Conservation (phyloP, 2,113 vertebrate species). For the Formicarius rufipectus region DNA sequence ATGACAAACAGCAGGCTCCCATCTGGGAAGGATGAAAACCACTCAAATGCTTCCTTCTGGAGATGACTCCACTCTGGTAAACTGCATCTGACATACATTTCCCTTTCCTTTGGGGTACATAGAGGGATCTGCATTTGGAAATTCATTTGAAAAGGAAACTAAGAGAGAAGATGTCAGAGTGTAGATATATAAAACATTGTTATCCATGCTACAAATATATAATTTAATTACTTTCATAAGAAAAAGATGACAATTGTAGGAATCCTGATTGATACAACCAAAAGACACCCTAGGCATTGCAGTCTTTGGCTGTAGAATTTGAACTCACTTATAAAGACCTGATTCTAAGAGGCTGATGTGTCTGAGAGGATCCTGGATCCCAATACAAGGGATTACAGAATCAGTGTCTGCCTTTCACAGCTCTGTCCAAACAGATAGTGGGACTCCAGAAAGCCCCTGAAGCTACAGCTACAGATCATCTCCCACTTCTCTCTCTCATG, state of each 20-base stretch:
- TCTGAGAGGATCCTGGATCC: not conserved
- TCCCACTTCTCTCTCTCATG: not conserved
- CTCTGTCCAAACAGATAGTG: not conserved
- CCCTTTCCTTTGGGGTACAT: not conserved
- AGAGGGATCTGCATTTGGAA: not conserved
- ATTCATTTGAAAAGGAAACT: not conserved
- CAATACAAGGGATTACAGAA: not conserved
- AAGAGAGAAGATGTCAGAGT: not conserved
- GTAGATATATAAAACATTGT: not conserved
- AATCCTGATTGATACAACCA: not conserved
- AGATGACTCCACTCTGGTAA: not conserved
- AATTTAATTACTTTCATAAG: not conserved
- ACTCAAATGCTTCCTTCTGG: not conserved
- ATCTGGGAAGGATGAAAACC: not conserved
- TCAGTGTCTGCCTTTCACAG: not conserved
- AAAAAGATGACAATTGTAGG: not conserved
- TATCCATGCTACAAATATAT: not conserved
- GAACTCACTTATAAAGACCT: not conserved
- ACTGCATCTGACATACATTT: not conserved
- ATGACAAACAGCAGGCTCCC: not conserved
- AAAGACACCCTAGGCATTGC: not conserved
- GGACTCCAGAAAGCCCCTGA: not conserved
- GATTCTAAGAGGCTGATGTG: not conserved
- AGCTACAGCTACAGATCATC: not conserved
- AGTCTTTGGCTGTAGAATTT: not conserved